Base-by-base conservation (phyloP, 2,113 vertebrate genomes). In the Neodon shergylaensis region DNA sequence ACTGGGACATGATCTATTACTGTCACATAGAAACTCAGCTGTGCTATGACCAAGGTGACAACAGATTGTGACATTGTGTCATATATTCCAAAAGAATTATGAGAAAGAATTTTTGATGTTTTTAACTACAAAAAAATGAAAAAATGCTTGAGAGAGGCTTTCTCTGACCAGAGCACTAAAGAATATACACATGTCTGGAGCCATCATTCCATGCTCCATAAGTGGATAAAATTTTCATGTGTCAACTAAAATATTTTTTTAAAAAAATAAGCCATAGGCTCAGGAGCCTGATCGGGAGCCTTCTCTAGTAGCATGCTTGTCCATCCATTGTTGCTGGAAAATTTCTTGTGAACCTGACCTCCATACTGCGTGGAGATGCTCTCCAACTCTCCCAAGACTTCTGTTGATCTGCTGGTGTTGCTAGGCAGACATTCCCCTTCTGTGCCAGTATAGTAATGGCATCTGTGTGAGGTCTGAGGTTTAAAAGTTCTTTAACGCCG, bases 281-380 rank as follows among this genome's bases (percentile, higher is more conserved):
- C 31, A 78, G 7, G 42, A 7, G 17, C 44, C 9, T 14, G 14
- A 42, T 39, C 78, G n/a, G 5, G 11, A 4, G 1, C 9, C n/a
- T n/a, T 89, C 39, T 77, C 16, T 73, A 36, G 42, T 13, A 49
- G 28, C 65, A 44, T 7, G 11, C 19, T 22, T 54, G 2, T 5
- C 24, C 26, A 7, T 66, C 4, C 44, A 14, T 2, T 47, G 63
- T 33, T 16, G 13, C 33, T 66, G 19, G 85, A 83, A 52, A 58
- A 26, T 42, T 49, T 26, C n/a, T 0, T 26, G 70, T 83, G 54
- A 54, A 14, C 19, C 28, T 3, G 2, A 7, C 11, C 24, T 31
- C 10, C 68, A 4, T 9, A 8, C 42, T 33, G 81, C 58, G 14
- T 2, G 0, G 0, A 7, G 9, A 31, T 3, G 7, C 3, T 9